Conservation (phyloP, 2,888 invertebrate genomes). For the Netelia fuscicornis region DNA sequence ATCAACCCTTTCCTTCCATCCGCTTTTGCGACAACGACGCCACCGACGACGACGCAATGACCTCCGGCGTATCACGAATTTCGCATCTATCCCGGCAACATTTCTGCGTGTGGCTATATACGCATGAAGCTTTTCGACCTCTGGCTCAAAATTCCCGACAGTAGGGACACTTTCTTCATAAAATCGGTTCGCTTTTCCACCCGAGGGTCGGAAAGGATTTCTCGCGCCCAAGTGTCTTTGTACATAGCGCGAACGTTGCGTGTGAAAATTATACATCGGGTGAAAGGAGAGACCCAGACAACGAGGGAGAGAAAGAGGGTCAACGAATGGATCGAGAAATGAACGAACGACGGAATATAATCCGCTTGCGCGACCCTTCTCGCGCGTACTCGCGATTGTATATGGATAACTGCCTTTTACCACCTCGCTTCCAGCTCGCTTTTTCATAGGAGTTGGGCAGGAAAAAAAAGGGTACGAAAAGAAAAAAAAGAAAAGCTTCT, state of each 20-base stretch:
- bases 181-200: background rate
- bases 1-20: constrained; percentile 39
- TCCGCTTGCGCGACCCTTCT: constrained; percentile 57
- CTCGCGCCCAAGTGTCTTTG: constrained; percentile 27
- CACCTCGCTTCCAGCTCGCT: constrained; percentile 42
- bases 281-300: constrained; percentile 12
- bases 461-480: background rate
- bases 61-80: constrained; percentile 53
- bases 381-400: constrained; percentile 50
- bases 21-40: constrained; percentile 2
- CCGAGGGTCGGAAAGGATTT: constrained; percentile 24
- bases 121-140: constrained; percentile 30
- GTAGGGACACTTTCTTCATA: constrained; percentile 10
- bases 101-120: background rate
- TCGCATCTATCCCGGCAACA: constrained; percentile 8
- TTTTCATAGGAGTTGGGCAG: constrained; percentile 24
- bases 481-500: constrained; percentile 38
- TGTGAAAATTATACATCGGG: constrained; percentile 60
- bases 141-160: constrained; percentile 48
- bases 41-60: constrained; percentile 24
- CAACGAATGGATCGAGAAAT: constrained; percentile 38
- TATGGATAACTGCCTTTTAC: constrained; percentile 61
- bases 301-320: background rate
- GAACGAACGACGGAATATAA: constrained; percentile 49
- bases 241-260: constrained; percentile 40